Evolutionary conservation across 2,888 invertebrate species (phyloP).

Genomic region (Brachycybe producta): DNA sequence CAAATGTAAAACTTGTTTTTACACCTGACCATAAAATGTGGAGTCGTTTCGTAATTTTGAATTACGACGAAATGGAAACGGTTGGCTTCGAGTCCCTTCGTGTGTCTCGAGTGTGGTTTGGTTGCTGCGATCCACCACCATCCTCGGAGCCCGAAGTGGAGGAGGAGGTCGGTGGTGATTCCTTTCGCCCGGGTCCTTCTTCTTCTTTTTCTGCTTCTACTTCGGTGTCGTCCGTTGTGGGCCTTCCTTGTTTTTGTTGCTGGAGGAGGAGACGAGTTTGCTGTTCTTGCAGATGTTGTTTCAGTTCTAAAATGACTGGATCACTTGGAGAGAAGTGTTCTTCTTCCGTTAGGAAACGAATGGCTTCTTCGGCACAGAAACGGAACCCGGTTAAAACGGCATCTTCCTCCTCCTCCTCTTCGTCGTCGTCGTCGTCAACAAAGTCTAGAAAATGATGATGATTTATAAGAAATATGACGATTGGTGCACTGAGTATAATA

Average conservation of each 20-base stretch:
- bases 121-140: too few species aligned
- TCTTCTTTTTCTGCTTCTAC: too few species aligned
- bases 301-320: slow-evolving; percentile 13
- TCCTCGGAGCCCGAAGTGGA: neutral
- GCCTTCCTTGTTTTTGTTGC: neutral
- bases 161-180: neutral
- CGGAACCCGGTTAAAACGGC: slow-evolving; percentile 8
- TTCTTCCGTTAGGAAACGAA: slow-evolving; percentile 12
- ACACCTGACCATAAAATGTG: too few species aligned
- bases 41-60: too few species aligned
- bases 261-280: neutral
- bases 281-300: slow-evolving; percentile 6
- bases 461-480: too few species aligned
- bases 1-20: too few species aligned
- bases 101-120: too few species aligned
- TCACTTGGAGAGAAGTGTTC: slow-evolving; percentile 10
- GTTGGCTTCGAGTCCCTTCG: too few species aligned
- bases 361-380: slow-evolving; percentile 13
- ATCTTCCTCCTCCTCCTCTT: slow-evolving; percentile 3
- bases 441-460: too few species aligned
- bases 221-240: too few species aligned
- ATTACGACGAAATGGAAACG: neutral
- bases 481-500: too few species aligned
- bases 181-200: neutral
- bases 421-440: slow-evolving; percentile 5